Conservation (phyloP, 1,140 invertebrate species). For the Probaryconus sp. region DNA sequence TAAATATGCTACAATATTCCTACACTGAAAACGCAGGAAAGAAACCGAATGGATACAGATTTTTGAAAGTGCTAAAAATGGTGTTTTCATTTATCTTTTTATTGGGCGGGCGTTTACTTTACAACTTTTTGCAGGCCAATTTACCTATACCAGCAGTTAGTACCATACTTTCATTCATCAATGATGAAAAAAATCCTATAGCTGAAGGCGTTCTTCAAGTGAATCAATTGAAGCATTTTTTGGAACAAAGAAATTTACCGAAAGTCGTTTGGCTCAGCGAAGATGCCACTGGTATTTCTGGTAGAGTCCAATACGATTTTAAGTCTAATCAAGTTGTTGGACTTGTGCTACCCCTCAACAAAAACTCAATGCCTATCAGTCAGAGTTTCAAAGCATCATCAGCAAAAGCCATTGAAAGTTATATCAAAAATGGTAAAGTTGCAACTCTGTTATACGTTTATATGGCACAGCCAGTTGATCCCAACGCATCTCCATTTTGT, state of each 20-base stretch:
- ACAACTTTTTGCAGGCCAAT: not conserved
- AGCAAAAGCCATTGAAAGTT: too few species aligned
- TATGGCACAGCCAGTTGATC: too few species aligned
- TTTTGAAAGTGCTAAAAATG: not conserved
- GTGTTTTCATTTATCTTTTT: constrained; percentile 8
- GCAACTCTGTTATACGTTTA: too few species aligned
- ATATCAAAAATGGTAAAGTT: too few species aligned
- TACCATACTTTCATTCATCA: not conserved
- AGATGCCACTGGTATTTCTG: constrained; percentile 25
- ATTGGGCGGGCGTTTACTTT: constrained; percentile 10
- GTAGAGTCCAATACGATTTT: too few species aligned
- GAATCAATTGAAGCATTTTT: not conserved
- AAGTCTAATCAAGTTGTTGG: too few species aligned
- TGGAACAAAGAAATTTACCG: not conserved
- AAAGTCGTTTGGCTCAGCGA: constrained; percentile 16
- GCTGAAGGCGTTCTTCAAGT: not conserved
- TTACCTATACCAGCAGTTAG: not conserved
- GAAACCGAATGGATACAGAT: not conserved
- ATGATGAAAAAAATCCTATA: not conserved
- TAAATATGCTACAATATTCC: constrained; percentile 11
- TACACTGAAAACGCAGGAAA: not conserved
- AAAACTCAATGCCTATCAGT: too few species aligned
- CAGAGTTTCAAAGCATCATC: too few species aligned
- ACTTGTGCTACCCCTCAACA: too few species aligned
- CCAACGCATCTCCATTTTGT: too few species aligned